Conservation (phyloP, 2,888 invertebrate genomes). For the Rhyacophila evoluta region DNA sequence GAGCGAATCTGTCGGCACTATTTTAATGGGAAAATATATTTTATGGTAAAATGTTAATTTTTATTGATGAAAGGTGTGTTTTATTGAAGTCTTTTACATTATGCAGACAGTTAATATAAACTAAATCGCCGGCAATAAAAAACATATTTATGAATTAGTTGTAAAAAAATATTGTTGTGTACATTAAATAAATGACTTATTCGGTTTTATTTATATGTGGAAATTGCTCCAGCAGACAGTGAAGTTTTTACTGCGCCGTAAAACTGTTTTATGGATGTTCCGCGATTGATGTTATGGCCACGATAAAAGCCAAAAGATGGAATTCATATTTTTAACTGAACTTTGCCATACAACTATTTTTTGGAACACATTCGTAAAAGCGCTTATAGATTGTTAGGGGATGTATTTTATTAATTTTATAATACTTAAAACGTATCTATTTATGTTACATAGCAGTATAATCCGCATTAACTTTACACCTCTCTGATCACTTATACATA, state of each 20-base stretch:
- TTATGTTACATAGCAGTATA: no score
- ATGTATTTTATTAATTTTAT: background rate
- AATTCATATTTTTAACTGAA: conserved; percentile 48
- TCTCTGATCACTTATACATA: no score
- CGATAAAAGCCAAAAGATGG: conserved; percentile 47
- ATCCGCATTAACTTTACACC: no score
- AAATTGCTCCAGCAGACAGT: conserved; percentile 25
- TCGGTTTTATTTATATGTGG: conserved; percentile 20
- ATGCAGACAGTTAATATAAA: background rate
- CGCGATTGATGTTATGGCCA: conserved; percentile 45
- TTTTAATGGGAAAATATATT: background rate
- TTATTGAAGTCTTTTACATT: background rate
- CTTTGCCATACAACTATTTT: background rate
- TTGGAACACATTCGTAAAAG: background rate
- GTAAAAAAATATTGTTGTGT: conserved; percentile 6
- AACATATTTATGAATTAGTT: conserved; percentile 24
- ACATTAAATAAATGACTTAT: conserved; percentile 26
- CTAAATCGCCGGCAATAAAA: conserved; percentile 4
- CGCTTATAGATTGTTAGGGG: background rate
- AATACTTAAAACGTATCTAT: no score
- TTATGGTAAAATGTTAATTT: background rate
- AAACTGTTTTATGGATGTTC: conserved; percentile 49
- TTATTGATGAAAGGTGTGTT: conserved; percentile 12
- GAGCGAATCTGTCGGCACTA: background rate
- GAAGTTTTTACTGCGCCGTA: conserved; percentile 47